Evolutionary conservation across 2,888 invertebrate species (phyloP), one percentile per base, ranked within the genome.

Genomic region (Cephalotes varians): DNA sequence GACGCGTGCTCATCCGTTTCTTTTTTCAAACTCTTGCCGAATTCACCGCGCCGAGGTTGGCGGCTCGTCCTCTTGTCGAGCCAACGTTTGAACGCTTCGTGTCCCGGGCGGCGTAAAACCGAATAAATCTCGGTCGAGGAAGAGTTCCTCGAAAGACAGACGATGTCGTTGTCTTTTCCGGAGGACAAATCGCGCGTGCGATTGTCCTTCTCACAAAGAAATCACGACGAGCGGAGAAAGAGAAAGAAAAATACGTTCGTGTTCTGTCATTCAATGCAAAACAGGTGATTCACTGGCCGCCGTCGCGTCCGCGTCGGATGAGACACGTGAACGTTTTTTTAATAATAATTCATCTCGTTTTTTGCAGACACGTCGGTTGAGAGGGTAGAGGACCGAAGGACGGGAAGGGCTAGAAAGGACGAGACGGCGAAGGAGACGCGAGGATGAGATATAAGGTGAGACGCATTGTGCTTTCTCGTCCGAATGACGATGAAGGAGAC

Each of bases 401-500:
- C 60, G 60, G 60, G n/a, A 62, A 62, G 37, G 44, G 56, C 21
- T 18, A 18, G 12, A 25, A 25, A 40, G 73, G 31, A 40, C 54
- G 58, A 65, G 49, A 71, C 73, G 51, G 34, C 21, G 60, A 51
- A 85, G 47, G 12, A 51, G 56, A 67, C 77, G 64, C 85, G 67
- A 92, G 89, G 84, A 93, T 93, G 93, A 91, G 91, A 81, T 93
- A 93, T 88, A 93, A 93, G 93, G 93, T 94, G 87, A 93, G 37
- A 60, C n/a, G 1, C 21, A 10, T 1, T 34, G 28, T 51, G 40
- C 49, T 58, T 74, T 28, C 21, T 77, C 25, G 15, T 37, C 44
- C 31, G 31, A 54, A 6, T 40, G 3, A 44, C 18, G 18, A 1
- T 18, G 25, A 65, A 12, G 28, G 28, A 25, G 25, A 65, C 44